Evolutionary conservation across 2,797 vertebrate genomes (phyloP), one percentile per base, ranked within the genome.

Genomic region (Allobates femoralis): DNA sequence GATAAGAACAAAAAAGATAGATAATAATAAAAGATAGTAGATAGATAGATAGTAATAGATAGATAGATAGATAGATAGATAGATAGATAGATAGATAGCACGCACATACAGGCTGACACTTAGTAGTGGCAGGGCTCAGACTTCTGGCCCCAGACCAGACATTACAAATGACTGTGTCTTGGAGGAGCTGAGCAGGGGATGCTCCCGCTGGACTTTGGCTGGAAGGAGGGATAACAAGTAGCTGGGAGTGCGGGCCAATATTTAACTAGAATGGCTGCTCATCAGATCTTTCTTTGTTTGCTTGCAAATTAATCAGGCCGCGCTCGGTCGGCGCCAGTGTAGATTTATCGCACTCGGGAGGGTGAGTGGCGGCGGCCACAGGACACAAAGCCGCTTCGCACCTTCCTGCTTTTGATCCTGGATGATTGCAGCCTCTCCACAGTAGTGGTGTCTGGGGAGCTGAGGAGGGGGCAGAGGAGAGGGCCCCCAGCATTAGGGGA

Each of bases 231-330:
- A 41, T 74, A 50, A 74, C 71, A 74, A 81, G 83, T 66, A 50
- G 56, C 66, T 84, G 51, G 53, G 23, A 64, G 91, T 88, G 86
- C 88, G 90, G 89, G 95, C 95, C 96, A 96, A 95, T 96, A 94
- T 97, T 97, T 96, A 94, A 95, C 95, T 94, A 94, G 91, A 93
- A 94, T 93, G 93, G 90, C 92, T 93, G 94, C 93, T 94, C 92
- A 94, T 92, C 94, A 92, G 92, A 91, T 93, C 93, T 94, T 71
- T 91, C 94, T 94, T 96, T 96, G 97, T 98, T 97, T 98, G 96
- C 96, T 95, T 93, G 96, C 93, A 96, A 98, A 97, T 98, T 94
- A 97, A 96, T 94, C 93, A 93, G 91, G 92, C 94, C 92, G 94
- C 94, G 94, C 94, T 90, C 90, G 92, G 93, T 93, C 92, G 95